Evolutionary conservation across 2,113 vertebrate genomes (phyloP).

Genomic region (Emydocephalus ijimae): DNA sequence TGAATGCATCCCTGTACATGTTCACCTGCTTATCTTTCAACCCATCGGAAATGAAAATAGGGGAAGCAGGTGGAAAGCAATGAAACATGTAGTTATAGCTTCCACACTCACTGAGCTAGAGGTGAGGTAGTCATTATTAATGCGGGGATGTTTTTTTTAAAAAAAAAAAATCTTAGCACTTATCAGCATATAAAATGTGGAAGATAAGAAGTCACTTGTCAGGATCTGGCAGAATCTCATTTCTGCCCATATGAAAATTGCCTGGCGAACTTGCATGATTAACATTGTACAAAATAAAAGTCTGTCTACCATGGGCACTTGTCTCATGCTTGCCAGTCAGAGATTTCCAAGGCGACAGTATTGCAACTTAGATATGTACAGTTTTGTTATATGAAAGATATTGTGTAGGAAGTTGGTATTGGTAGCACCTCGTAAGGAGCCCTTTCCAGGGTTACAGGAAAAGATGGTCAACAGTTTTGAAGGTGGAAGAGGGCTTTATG

Average conservation of each 20-base stretch:
- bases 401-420: too few species aligned
- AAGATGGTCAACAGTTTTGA: too few species aligned
- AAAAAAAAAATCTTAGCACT: neutral
- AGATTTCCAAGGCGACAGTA: neutral
- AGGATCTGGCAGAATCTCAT: neutral
- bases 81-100: neutral
- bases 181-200: neutral
- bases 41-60: neutral
- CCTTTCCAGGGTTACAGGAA: too few species aligned
- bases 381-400: neutral
- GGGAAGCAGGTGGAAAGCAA: neutral
- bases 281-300: neutral
- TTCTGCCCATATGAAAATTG: neutral
- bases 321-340: neutral
- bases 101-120: neutral
- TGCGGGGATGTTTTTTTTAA: neutral
- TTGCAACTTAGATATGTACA: neutral
- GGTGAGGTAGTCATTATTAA: neutral
- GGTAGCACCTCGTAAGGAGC: too few species aligned
- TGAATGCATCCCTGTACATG: neutral
- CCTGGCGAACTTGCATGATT: neutral
- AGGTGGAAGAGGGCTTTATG: too few species aligned
- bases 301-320: neutral
- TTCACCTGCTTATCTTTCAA: constrained; percentile 5
- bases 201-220: neutral